Evolutionary conservation across 2,797 vertebrate species (phyloP).

Genomic region (Typhlichthys subterraneus): DNA sequence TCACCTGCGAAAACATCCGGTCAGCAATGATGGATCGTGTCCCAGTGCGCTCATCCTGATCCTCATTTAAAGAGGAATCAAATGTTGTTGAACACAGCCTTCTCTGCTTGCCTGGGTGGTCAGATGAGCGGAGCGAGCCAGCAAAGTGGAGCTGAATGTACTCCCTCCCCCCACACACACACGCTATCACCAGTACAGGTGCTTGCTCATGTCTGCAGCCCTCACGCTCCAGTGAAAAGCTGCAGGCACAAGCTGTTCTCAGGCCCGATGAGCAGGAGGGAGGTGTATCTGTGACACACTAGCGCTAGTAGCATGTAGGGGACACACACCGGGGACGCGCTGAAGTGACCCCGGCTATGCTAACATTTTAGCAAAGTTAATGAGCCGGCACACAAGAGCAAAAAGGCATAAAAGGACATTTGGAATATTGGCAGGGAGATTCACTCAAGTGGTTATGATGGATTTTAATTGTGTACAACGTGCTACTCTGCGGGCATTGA

Average conservation of each 20-base stretch:
- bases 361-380: conserved; percentile 65
- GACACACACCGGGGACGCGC: conserved; percentile 41
- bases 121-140: conserved; percentile 47
- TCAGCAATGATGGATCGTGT: conserved; percentile 18
- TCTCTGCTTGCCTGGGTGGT: conserved; percentile 45
- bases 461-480: conserved; percentile 40
- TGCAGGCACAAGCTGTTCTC: conserved; percentile 64
- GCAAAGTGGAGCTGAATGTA: conserved; percentile 41
- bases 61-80: conserved; percentile 33
- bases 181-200: conserved; percentile 34
- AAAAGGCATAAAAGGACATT: conserved; percentile 53
- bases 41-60: conserved; percentile 25
- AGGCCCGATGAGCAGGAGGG: conserved; percentile 43
- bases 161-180: not conserved
- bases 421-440: conserved; percentile 42
- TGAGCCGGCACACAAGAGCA: conserved; percentile 52
- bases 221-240: conserved; percentile 37
- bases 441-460: conserved; percentile 25
- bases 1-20: conserved; percentile 10
- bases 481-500: conserved; percentile 21
- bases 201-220: conserved; percentile 42
- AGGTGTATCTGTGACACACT: conserved; percentile 42
- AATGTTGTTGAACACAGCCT: conserved; percentile 47
- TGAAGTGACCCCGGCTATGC: conserved; percentile 42
- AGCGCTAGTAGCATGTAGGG: conserved; percentile 39